Base-by-base conservation (phyloP, 2,797 vertebrate genomes). In the Sebastes oblongus region DNA sequence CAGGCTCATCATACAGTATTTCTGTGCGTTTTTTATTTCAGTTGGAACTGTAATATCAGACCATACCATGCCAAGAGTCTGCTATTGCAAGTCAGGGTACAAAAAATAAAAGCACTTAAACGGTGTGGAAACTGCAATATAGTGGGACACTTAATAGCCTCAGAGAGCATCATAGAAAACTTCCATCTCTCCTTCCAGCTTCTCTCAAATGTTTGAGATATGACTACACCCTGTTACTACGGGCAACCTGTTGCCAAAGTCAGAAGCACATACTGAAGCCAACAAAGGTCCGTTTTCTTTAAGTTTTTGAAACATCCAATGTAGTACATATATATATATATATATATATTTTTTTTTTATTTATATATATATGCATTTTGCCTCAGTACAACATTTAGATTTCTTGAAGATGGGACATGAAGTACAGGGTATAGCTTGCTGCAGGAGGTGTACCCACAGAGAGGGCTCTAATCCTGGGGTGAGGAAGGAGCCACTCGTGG, bases 101-200 rank as follows among this genome's bases (percentile, higher is more conserved):
- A 81, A 39, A 39, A 39, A 39, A 56, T n/a, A 58, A 29, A 71
- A 80, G 77, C 86, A 86, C 76, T 85, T 83, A 65, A 30, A 60
- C 22, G 16, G 22, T 29, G 27, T 14, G 4, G 5, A 30, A 11
- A 32, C 22, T 32, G 5, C 54, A 56, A 34, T 34, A 34, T 12
- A 55, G 46, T 3, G 66, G 27, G 36, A 72, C 36, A 58, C 14
- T 39, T 13, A 34, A n/a, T 3, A 5, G 9, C 32, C 36, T 74
- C 32, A 55, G 27, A 3, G 52, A 60, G 67, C n/a, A 0, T 56
- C 54, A n/a, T 8, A 27, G 54, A 58, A n/a, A 27, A n/a, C 59
- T 25, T 72, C 16, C 58, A 24, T 61, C 56, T 70, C 25, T 65
- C 29, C 65, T 73, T 75, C 60, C 27, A 50, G 20, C 62, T 55